Conservation (phyloP, 2,888 invertebrate genomes). For the Ochropacha duplaris region DNA sequence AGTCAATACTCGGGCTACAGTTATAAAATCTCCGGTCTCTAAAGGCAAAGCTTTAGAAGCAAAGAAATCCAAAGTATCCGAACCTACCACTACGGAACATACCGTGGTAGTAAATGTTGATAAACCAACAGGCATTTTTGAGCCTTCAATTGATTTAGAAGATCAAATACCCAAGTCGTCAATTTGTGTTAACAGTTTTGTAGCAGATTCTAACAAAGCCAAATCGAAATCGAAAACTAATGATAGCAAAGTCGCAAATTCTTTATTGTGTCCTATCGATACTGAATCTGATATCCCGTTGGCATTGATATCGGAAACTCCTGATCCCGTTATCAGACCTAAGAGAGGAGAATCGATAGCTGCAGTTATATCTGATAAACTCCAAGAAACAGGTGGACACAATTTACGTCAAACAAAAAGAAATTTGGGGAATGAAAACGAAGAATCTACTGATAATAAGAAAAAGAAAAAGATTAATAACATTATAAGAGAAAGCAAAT, state of each 20-base stretch:
- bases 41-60: slow-evolving; percentile 75
- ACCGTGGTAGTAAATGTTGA: slow-evolving; percentile 70
- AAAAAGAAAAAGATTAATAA: slow-evolving; percentile 70
- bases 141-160: slow-evolving; percentile 86
- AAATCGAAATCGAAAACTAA: slow-evolving; percentile 56
- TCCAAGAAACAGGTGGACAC: slow-evolving; percentile 73
- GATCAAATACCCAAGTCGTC: slow-evolving; percentile 85
- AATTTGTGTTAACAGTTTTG: slow-evolving; percentile 68
- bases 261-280: slow-evolving; percentile 60
- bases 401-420: slow-evolving; percentile 75
- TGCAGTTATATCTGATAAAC: slow-evolving; percentile 76
- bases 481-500: slow-evolving; percentile 74
- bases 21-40: slow-evolving; percentile 82
- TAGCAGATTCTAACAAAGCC: slow-evolving; percentile 66
- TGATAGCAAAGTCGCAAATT: slow-evolving; percentile 48
- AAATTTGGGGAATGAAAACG: slow-evolving; percentile 62
- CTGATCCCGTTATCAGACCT: slow-evolving; percentile 66
- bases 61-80: slow-evolving; percentile 66
- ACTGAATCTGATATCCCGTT: slow-evolving; percentile 72
- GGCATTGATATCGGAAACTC: slow-evolving; percentile 66
- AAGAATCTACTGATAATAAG: slow-evolving; percentile 67
- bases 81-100: slow-evolving; percentile 45
- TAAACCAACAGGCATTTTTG: slow-evolving; percentile 87
- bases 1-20: slow-evolving; percentile 79
- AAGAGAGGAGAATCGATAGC: slow-evolving; percentile 77